Evolutionary conservation across 2,113 vertebrate species (phyloP), one percentile per base, ranked within the genome.

Genomic region (Edolisoma coerulescens): DNA sequence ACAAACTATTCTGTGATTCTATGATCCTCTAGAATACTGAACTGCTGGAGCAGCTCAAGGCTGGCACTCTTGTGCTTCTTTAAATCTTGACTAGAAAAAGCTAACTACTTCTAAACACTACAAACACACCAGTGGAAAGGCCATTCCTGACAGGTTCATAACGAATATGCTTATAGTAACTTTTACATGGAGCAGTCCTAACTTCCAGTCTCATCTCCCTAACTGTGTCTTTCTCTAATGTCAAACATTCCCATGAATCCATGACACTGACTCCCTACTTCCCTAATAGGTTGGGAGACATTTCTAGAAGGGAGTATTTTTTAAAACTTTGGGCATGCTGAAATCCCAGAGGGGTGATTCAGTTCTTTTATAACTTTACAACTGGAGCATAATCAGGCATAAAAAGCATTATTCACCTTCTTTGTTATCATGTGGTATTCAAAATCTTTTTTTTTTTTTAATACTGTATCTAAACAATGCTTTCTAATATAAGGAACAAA

Each of bases 191-290:
- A 80, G 19, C 15, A 63, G 32, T 10, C 16, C 19, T 87, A 52
- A 56, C 9, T 49, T 56, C 47, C 45, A 53, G 10, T 27, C 41
- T 69, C 39, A 68, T 54, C 22, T 54, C 24, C 37, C 30, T 50
- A 50, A 50, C 26, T 28, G 9, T 16, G 12, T 39, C 22, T 24
- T 56, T 85, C 26, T 61, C 23, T 45, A 13, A n/a, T 8, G 27
- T 35, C 65, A 24, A 68, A 35, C 16, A 22, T 42, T 69, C 24
- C 23, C 27, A 32, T 7, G 9, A 57, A 60, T 21, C 50, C 61
- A n/a, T 16, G 33, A 78, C 2, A 4, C 2, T 0, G 0, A 56
- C 21, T 73, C 22, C 50, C 20, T 49, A 24, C 45, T n/a, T 70
- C 44, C 54, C 19, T 23, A 50, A 41, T 7, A 67, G 16, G 11